Conservation (phyloP, 2,888 invertebrate species). For the Ypsolopha sequella region DNA sequence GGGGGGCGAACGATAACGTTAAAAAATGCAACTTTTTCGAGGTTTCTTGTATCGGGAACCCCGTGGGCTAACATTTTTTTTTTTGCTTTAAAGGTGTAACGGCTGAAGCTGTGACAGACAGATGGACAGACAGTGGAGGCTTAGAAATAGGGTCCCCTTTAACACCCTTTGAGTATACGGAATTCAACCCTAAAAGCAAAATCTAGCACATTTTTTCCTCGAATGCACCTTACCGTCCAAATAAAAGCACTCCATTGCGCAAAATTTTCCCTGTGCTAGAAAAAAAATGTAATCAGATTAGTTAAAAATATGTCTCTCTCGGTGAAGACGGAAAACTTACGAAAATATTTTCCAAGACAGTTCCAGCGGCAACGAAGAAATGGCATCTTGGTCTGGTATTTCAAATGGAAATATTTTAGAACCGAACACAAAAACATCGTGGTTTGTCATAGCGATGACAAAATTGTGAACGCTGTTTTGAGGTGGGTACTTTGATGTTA, state of each 20-base stretch:
- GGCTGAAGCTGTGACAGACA: too few species aligned
- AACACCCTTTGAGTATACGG: too few species aligned
- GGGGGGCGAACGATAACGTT: too few species aligned
- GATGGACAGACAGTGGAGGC: too few species aligned
- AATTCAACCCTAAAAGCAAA: neutral
- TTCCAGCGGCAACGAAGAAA: slow-evolving; percentile 50
- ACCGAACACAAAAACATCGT: slow-evolving; percentile 49
- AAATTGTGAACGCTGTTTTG: too few species aligned
- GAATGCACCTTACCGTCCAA: neutral
- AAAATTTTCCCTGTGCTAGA: neutral
- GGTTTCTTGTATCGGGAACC: too few species aligned
- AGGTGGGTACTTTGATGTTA: too few species aligned
- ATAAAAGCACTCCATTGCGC: slow-evolving; percentile 1
- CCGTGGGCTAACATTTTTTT: too few species aligned
- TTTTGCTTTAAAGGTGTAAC: too few species aligned
- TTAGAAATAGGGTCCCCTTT: too few species aligned
- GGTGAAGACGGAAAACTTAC: slow-evolving; percentile 32
- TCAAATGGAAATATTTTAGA: slow-evolving; percentile 25
- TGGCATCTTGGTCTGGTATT: slow-evolving; percentile 28
- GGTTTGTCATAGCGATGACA: slow-evolving; percentile 6
- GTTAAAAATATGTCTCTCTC: slow-evolving; percentile 16
- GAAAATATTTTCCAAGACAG: slow-evolving; percentile 57
- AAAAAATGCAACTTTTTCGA: too few species aligned
- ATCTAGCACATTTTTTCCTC: neutral
- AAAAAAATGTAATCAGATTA: slow-evolving; percentile 15